phyloP scores from a whole-genome alignment of 2,888 invertebrate genomes.

The Synanthedon myopaeformis region DNA sequence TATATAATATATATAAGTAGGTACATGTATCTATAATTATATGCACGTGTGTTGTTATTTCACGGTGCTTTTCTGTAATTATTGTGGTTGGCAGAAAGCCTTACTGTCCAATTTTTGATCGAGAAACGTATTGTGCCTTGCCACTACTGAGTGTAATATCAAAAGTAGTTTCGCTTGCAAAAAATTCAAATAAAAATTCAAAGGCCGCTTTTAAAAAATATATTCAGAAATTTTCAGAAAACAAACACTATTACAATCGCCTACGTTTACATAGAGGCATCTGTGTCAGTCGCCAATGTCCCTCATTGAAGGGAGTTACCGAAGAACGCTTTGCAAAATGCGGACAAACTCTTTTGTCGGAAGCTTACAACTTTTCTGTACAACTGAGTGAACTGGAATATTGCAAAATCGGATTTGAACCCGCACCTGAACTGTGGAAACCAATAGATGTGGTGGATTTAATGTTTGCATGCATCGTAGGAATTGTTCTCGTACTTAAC shows the following conservation, averaged over 20 bases:
- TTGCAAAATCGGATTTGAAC: neutral
- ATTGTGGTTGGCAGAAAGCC: no score
- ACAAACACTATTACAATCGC: slow-evolving; percentile 35
- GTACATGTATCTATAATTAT: no score
- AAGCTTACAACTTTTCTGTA: neutral
- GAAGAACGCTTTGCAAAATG: neutral
- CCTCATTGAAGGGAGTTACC: slow-evolving; percentile 1
- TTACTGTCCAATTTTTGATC: no score
- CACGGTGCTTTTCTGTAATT: no score
- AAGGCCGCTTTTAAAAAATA: no score
- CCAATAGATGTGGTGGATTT: slow-evolving; percentile 16
- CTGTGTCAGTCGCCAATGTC: slow-evolving; percentile 42
- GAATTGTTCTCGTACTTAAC: slow-evolving; percentile 19
- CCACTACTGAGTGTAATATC: no score
- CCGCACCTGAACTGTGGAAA: neutral
- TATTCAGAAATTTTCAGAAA: slow-evolving; percentile 32
- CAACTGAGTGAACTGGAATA: neutral
- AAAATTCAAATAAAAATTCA: no score
- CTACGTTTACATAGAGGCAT: slow-evolving; percentile 43
- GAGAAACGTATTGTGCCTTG: no score
- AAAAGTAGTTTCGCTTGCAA: no score
- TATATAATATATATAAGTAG: no score
- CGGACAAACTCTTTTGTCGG: neutral
- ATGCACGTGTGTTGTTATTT: no score
- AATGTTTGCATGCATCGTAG: slow-evolving; percentile 9